Evolutionary conservation across 2,113 vertebrate genomes (phyloP).

Genomic region (Proteles cristata): DNA sequence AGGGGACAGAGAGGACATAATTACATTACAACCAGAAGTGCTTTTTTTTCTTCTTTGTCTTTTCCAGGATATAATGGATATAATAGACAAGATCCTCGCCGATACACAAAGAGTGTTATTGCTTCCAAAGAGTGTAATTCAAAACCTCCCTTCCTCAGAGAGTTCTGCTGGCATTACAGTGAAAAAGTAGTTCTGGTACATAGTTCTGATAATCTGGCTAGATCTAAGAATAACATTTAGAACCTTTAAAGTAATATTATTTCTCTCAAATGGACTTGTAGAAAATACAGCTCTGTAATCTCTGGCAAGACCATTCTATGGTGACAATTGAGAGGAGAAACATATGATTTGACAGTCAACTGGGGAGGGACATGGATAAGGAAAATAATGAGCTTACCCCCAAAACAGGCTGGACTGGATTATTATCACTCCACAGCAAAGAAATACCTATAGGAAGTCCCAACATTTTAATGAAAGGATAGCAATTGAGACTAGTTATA

Average conservation of each 20-base stretch:
- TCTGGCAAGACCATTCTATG: neutral
- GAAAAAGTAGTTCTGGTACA: neutral
- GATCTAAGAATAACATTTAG: conserved; percentile 56
- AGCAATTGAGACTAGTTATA: neutral
- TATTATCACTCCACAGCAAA: neutral
- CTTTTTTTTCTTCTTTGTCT: neutral
- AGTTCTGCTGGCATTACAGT: neutral
- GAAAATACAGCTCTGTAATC: conserved; percentile 13
- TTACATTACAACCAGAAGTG: neutral
- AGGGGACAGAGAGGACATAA: neutral
- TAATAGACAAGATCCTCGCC: neutral
- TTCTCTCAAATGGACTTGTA: neutral
- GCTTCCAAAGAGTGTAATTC: conserved; percentile 44
- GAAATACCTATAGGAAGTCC: neutral
- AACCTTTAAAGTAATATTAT: conserved; percentile 44
- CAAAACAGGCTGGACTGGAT: neutral
- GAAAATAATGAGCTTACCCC: neutral
- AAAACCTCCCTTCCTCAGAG: conserved; percentile 10
- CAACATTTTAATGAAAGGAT: neutral
- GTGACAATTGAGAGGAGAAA: neutral
- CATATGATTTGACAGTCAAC: neutral
- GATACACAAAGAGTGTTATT: neutral
- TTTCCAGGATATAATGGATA: conserved; percentile 2
- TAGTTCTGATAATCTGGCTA: neutral
- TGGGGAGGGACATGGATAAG: neutral